Percentiles rank a stretch among this genome's conserved stretches.
Conservation (phyloP, 2,113 vertebrate genomes). For the Halcyon senegalensis region DNA sequence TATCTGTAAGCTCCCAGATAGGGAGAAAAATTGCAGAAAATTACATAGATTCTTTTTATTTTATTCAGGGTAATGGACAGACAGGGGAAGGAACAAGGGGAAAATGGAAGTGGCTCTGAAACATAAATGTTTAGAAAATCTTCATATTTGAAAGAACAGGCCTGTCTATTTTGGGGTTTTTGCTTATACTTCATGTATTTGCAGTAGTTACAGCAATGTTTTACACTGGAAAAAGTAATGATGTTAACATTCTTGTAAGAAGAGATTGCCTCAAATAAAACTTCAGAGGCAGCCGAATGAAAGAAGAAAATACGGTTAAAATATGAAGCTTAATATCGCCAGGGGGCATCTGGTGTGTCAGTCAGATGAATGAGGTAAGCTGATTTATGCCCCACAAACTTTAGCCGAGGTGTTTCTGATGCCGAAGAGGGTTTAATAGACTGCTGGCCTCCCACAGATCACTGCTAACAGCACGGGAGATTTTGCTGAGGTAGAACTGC, state of each 20-base stretch:
- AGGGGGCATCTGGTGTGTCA: constrained; percentile 65
- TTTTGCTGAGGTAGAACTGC: constrained; percentile 36
- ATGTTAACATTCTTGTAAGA: constrained; percentile 66
- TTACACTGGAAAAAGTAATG: constrained; percentile 56
- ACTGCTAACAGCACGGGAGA: not conserved
- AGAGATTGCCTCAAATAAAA: constrained; percentile 69
- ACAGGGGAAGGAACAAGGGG: constrained; percentile 35
- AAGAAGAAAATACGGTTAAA: constrained; percentile 67
- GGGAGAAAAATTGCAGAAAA: constrained; percentile 78
- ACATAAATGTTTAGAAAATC: constrained; percentile 47
- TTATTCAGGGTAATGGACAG: constrained; percentile 66
- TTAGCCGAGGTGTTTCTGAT: constrained; percentile 61
- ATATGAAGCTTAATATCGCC: constrained; percentile 62
- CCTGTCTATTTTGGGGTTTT: not conserved
- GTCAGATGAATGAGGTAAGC: constrained; percentile 60
- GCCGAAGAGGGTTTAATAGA: constrained; percentile 33
- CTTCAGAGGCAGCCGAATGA: constrained; percentile 62
- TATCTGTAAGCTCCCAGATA: constrained; percentile 72
- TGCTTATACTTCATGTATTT: constrained; percentile 37
- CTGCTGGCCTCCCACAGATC: constrained; percentile 54
- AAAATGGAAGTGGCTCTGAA: constrained; percentile 55
- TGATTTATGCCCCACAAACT: constrained; percentile 66
- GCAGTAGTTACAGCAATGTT: constrained; percentile 34
- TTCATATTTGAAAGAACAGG: constrained; percentile 39
- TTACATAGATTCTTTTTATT: constrained; percentile 76